These are phyloP conservation scores for Pseudorhiza aurosa DNA, from an alignment of 30 jellyfish, hydroid and myxozoan species.

Conservation along the genomic window DNA sequence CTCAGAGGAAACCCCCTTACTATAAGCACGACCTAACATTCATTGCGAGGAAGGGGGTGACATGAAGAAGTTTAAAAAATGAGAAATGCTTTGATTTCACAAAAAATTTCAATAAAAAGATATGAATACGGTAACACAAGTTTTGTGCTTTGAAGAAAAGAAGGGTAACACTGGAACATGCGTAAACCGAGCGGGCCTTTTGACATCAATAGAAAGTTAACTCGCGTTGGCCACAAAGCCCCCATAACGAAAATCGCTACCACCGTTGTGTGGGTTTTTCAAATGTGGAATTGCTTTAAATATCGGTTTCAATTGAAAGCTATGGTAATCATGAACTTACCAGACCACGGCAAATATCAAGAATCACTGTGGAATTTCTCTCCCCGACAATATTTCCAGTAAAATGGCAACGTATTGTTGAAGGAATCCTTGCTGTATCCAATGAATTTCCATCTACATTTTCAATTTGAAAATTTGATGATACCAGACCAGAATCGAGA, in stretches of 20 bases:
- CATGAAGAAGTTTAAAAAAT: too few species aligned
- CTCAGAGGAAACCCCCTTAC: too few species aligned
- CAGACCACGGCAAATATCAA: constrained; percentile 84
- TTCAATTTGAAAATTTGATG: constrained; percentile 66
- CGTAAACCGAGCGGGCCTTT: constrained; percentile 20
- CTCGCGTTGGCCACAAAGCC: background rate
- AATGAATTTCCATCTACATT: constrained; percentile 2
- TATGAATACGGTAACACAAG: too few species aligned
- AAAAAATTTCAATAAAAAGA: too few species aligned
- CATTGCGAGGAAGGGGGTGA: too few species aligned
- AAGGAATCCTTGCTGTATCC: background rate
- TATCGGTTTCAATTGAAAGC: background rate
- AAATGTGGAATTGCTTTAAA: background rate
- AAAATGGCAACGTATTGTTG: constrained; percentile 44
- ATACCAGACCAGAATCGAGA: constrained; percentile 25
- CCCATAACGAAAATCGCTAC: constrained; percentile 15
- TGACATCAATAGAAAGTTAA: background rate
- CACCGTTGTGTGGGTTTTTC: constrained; percentile 7
- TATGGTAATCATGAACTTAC: constrained; percentile 56
- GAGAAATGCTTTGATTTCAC: too few species aligned
- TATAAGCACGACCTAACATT: too few species aligned
- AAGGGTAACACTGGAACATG: background rate
- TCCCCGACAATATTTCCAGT: constrained; percentile 65
- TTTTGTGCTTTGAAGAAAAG: background rate
- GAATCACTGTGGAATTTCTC: constrained; percentile 65